A percentile compares a stretch with the other conserved stretches of the same genome.
phyloP scores from a whole-genome alignment of 2,797 vertebrate genomes.

The Oreonectes daqikongensis region DNA sequence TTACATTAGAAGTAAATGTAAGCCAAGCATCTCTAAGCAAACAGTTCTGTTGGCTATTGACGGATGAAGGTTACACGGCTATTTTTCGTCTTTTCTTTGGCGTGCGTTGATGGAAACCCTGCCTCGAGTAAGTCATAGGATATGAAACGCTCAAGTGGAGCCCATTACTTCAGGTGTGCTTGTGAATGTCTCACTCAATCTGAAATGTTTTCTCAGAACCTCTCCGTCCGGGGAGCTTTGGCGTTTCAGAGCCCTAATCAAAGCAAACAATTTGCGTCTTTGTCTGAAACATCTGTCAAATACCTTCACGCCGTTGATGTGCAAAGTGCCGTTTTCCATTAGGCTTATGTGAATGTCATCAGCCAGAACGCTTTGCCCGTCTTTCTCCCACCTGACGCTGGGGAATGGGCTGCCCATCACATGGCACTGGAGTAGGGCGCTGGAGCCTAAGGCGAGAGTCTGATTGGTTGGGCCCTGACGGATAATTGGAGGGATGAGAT shows the following conservation, averaged over 20 bases:
- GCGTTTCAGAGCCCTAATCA: conserved; percentile 47
- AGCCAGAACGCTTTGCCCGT: conserved; percentile 79
- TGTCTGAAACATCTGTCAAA: conserved; percentile 45
- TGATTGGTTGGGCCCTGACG: conserved; percentile 87
- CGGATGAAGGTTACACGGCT: conserved; percentile 23
- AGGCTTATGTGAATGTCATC: conserved; percentile 79
- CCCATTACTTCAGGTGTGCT: conserved; percentile 44
- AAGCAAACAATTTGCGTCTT: conserved; percentile 51
- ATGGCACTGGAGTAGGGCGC: conserved; percentile 80
- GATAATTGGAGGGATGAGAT: conserved; percentile 78
- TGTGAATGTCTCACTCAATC: conserved; percentile 35
- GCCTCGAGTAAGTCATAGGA: conserved; percentile 13
- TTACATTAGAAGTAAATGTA: conserved; percentile 30
- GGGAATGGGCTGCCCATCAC: conserved; percentile 79
- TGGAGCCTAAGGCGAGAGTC: conserved; percentile 79
- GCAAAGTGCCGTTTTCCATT: conserved; percentile 89
- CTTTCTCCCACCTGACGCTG: conserved; percentile 88
- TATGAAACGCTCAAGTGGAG: conserved; percentile 23
- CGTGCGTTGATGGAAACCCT: conserved; percentile 26
- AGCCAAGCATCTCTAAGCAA: conserved; percentile 18
- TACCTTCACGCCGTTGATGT: conserved; percentile 85
- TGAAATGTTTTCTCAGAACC: conserved; percentile 41
- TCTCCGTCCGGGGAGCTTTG: conserved; percentile 43
- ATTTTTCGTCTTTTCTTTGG: conserved; percentile 12
- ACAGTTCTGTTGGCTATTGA: conserved; percentile 50